Evolutionary conservation across 37 sponge, comb jelly and placozoan genomes (phyloP).

Genomic region (Petrosia ficiformis): DNA sequence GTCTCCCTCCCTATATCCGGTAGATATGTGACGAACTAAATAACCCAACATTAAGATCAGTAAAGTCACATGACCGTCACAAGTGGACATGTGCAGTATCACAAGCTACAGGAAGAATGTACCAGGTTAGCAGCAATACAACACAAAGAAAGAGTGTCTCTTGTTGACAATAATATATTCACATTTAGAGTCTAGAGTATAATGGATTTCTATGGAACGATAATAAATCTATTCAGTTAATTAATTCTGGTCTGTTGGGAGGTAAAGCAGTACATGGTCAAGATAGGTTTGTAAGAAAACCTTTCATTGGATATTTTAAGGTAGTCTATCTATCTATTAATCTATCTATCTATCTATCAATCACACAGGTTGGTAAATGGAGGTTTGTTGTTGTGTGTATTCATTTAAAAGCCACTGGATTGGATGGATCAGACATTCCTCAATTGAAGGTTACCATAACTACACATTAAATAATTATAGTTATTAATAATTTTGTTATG

Average conservation of each 20-base stretch:
- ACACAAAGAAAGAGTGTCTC: background rate
- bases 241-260: conserved; percentile 4
- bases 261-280: background rate
- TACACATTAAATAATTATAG: background rate
- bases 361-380: conserved; percentile 3
- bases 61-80: background rate
- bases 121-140: conserved; percentile 10
- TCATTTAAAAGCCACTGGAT: conserved; percentile 36
- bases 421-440: background rate
- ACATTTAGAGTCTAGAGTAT: conserved; percentile 23
- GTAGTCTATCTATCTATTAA: no score
- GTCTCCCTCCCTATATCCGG: no score
- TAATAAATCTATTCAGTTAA: background rate
- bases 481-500: background rate
- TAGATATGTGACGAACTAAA: conserved; percentile 27
- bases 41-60: conserved; percentile 2
- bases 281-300: conserved; percentile 13
- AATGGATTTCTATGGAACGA: conserved; percentile 42
- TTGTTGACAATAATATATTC: background rate
- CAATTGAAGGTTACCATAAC: conserved; percentile 25
- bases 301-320: conserved; percentile 32
- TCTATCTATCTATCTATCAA: no score
- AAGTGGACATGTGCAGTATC: conserved; percentile 34
- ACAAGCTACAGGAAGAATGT: conserved; percentile 32
- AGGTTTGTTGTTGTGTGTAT: conserved; percentile 9